Conservation (phyloP, 2,888 invertebrate species). For the Crepidodera aurea region DNA sequence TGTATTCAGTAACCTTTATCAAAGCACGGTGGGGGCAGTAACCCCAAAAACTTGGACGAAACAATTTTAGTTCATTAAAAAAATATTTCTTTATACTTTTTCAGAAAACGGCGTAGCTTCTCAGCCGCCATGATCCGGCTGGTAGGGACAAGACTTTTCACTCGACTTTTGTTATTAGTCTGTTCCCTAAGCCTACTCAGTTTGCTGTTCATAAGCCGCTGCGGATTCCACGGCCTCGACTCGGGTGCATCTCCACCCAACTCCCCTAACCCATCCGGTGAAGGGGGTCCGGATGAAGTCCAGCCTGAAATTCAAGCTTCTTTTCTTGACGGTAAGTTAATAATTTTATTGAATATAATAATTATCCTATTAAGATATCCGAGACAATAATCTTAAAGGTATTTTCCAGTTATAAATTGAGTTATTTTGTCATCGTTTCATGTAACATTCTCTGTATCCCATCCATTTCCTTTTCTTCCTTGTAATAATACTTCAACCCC, state of each 20-base stretch:
- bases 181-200: conserved; percentile 66
- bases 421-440: too few species aligned
- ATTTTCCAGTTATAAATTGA: too few species aligned
- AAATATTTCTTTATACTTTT: conserved; percentile 30
- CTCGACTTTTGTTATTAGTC: conserved; percentile 66
- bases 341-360: too few species aligned
- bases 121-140: conserved; percentile 63
- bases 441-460: background rate
- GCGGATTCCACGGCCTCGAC: conserved; percentile 62
- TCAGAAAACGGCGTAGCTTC: conserved; percentile 56
- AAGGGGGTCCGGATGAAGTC: conserved; percentile 35
- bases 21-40: too few species aligned
- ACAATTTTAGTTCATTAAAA: too few species aligned
- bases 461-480: background rate
- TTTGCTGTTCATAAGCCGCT: conserved; percentile 66
- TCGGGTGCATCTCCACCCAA: conserved; percentile 34
- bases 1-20: conserved; percentile 7
- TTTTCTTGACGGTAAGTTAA: conserved; percentile 47
- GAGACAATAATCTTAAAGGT: too few species aligned
- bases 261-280: conserved; percentile 20
- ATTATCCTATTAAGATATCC: too few species aligned
- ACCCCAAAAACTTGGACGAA: too few species aligned
- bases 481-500: conserved; percentile 8
- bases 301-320: conserved; percentile 45
- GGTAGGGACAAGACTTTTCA: conserved; percentile 66